Conservation (phyloP, 2,113 vertebrate genomes). For the Takifugu bimaculatus region DNA sequence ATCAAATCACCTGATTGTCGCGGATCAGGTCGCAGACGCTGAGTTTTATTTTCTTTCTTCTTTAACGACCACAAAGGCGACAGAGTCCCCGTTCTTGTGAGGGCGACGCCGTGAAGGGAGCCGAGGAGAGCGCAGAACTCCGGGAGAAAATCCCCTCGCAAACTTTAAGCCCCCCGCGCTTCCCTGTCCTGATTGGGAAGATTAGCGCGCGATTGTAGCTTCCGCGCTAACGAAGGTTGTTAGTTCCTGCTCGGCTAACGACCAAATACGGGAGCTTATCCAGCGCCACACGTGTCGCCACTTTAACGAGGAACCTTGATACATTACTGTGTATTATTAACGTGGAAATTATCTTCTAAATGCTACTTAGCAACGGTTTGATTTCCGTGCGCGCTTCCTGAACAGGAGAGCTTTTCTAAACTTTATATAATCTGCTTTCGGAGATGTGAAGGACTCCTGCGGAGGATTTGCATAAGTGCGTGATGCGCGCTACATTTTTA, state of each 20-base stretch:
- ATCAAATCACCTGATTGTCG: too few species aligned
- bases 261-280: constrained; percentile 28
- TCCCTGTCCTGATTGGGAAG: constrained; percentile 16
- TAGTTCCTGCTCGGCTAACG: constrained; percentile 26
- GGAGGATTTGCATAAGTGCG: constrained; percentile 2
- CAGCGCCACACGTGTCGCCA: constrained; percentile 10
- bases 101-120: neutral
- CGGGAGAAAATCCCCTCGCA: constrained; percentile 10
- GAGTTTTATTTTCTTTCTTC: neutral
- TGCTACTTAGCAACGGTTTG: constrained; percentile 10
- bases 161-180: constrained; percentile 12
- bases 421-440: neutral
- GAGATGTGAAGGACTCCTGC: constrained; percentile 19
- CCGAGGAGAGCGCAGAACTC: neutral
- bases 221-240: constrained; percentile 22
- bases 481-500: constrained; percentile 16
- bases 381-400: constrained; percentile 1
- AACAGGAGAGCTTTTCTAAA: neutral
- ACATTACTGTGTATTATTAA: constrained; percentile 28
- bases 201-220: constrained; percentile 16
- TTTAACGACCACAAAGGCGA: neutral
- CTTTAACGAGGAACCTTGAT: constrained; percentile 41
- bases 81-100: constrained; percentile 3
- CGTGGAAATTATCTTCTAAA: constrained; percentile 36
- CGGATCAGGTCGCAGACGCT: too few species aligned